Evolutionary conservation across 1,140 invertebrate species (phyloP), one percentile per base, ranked within the genome.

Genomic region (Ceratina calcarata): DNA sequence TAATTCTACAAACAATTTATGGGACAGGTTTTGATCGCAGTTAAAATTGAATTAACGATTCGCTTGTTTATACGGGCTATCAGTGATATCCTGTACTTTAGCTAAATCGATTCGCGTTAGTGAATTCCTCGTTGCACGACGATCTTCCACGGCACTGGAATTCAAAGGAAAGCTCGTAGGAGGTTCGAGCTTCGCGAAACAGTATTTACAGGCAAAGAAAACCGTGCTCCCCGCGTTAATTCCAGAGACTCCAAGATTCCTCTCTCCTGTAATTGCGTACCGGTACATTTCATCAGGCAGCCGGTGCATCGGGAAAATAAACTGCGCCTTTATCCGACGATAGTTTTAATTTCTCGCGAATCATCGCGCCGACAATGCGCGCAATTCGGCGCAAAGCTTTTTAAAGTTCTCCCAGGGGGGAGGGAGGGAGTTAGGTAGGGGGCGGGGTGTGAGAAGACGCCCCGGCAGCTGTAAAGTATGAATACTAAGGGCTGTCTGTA

Each of bases 401-500:
- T 71, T 60, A 57, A 77, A 77, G 27, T 70, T 49, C 49, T n/a
- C 24, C n/a, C 13, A 22, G 22, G 55, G 24, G 70, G 16, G 12
- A 61, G 24, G 60, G 69, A 68, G 27, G 27, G 27, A 4, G 27
- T 32, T 1, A 32, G 27, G 27, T 2, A 4, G 27, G 27, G 27
- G 27, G 27, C 27, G 27, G 27, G 27, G 27, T 32, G 27, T 32
- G 27, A 73, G 24, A 20, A 24, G 65, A 60, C 60, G 20, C 18
- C 7, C 67, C 58, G 71, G 27, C 62, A 69, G 67, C 16, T 20
- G 67, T n/a, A 60, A 69, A 80, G 78, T 77, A 80, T 77, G 83
- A 84, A 81, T 80, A 55, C 81, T n/a, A 60, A 82, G 77, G 79
- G 77, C 55, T 67, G 69, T 69, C 76, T 70, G 84, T 82, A 82